Conservation (phyloP, 2,797 vertebrate species). For the Scleropages formosus region DNA sequence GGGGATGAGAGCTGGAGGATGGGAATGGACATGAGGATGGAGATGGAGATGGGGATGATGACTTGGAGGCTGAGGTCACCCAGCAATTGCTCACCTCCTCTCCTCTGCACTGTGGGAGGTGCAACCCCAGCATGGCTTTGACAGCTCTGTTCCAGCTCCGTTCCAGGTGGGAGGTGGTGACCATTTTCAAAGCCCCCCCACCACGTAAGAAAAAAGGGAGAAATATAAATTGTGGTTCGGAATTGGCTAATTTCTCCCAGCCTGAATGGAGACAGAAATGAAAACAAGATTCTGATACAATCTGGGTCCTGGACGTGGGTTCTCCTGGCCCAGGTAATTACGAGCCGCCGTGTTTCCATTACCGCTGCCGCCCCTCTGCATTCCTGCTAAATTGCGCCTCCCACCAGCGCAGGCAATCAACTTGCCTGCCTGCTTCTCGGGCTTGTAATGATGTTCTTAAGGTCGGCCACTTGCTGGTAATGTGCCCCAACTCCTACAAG, state of each 20-base stretch:
- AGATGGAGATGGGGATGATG: too few relatives aligned
- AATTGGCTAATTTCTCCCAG: conserved; percentile 63
- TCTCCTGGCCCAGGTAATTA: conserved; percentile 59
- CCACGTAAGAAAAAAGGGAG: conserved; percentile 39
- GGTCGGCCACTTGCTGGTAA: conserved; percentile 68
- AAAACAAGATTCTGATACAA: conserved; percentile 56
- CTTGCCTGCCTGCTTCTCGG: conserved; percentile 64
- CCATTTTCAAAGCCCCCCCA: conserved; percentile 35
- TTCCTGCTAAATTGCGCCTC: conserved; percentile 75
- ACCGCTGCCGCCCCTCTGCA: conserved; percentile 56
- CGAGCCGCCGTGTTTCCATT: conserved; percentile 51
- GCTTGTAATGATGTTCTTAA: conserved; percentile 81
- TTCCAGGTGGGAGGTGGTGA: conserved; percentile 45
- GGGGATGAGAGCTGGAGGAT: background rate
- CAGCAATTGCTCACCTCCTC: background rate
- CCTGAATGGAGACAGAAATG: conserved; percentile 49
- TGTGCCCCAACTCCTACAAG: conserved; percentile 68
- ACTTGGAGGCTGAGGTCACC: background rate
- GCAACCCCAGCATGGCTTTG: conserved; percentile 10
- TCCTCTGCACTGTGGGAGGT: conserved; percentile 24
- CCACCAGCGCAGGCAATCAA: conserved; percentile 74
- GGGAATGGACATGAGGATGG: background rate
- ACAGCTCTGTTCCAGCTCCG: background rate
- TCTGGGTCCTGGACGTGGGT: conserved; percentile 50
- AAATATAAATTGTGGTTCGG: conserved; percentile 53